These are phyloP conservation scores for Cyclina sinensis DNA, from an alignment of 1,140 invertebrate species.

Conservation along the genomic window DNA sequence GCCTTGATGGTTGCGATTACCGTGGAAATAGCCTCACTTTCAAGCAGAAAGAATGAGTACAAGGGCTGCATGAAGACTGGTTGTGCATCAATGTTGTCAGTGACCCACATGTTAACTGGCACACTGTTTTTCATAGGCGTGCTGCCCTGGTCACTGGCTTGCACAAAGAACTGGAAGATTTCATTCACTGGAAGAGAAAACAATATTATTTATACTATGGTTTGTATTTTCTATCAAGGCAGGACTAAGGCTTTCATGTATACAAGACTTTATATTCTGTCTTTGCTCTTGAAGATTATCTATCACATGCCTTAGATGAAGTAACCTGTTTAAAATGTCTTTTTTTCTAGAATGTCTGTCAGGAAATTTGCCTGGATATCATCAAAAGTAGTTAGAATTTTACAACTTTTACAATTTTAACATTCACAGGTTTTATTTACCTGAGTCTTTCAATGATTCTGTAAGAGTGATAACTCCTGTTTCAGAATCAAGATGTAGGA, in stretches of 20 bases:
- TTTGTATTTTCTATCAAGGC: too few relatives aligned
- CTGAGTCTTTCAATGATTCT: conserved; percentile 67
- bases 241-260: too few relatives aligned
- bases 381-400: too few relatives aligned
- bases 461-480: conserved; percentile 76
- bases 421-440: too few relatives aligned
- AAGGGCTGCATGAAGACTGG: conserved; percentile 91
- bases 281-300: too few relatives aligned
- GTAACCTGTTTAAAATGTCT: too few relatives aligned
- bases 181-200: conserved; percentile 90
- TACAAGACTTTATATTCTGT: too few relatives aligned
- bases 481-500: conserved; percentile 76
- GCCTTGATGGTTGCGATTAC: conserved; percentile 84
- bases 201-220: too few relatives aligned
- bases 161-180: conserved; percentile 95
- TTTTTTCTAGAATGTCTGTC: too few relatives aligned
- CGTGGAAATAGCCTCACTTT: conserved; percentile 90
- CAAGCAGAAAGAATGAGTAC: conserved; percentile 93
- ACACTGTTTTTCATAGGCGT: conserved; percentile 92
- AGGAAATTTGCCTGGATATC: too few relatives aligned
- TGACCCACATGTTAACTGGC: conserved; percentile 93
- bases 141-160: conserved; percentile 93
- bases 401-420: too few relatives aligned
- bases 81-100: conserved; percentile 90
- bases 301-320: too few relatives aligned